Evolutionary conservation across 2,113 vertebrate species (phyloP).

Genomic region (Microtus pennsylvanicus): DNA sequence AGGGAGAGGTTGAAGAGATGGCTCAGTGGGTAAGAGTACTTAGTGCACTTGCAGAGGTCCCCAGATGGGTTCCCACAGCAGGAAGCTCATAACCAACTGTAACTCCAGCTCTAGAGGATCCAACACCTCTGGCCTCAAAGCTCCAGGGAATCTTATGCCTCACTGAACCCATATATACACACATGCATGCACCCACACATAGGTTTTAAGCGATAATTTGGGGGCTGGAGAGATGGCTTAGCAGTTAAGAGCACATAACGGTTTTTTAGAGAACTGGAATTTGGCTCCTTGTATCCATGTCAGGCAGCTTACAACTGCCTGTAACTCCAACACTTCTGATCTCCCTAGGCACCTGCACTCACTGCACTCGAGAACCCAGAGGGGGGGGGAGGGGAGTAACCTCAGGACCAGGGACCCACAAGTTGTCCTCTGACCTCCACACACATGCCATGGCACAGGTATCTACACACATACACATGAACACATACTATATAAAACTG

Average conservation of each 20-base stretch:
- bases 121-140: neutral
- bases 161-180: neutral
- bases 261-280: neutral
- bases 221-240: neutral
- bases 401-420: neutral
- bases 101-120: neutral
- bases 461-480: neutral
- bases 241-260: neutral
- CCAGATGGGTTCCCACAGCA: neutral
- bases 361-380: neutral
- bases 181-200: neutral
- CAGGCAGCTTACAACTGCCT: neutral
- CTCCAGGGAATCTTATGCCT: neutral
- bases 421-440: neutral
- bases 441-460: neutral
- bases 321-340: neutral
- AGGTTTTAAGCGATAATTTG: neutral
- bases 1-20: neutral
- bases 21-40: neutral
- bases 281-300: neutral
- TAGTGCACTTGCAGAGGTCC: neutral
- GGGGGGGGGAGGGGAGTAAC: rapidly evolving
- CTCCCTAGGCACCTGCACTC: neutral
- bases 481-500: neutral
- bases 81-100: neutral